Base-by-base conservation (phyloP, 2,113 vertebrate genomes). In the Pteruthius melanotis region DNA sequence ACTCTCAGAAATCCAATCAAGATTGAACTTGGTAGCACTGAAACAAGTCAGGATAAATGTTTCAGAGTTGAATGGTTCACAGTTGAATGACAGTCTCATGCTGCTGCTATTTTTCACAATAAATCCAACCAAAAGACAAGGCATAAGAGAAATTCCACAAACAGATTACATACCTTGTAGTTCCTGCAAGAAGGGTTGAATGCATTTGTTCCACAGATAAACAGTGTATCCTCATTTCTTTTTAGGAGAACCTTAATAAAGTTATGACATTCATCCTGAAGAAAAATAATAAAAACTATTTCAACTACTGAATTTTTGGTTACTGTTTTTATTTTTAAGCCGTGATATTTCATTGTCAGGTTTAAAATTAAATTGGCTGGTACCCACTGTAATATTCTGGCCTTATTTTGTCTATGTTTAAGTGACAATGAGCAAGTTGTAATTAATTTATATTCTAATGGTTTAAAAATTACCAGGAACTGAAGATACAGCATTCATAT, bases 181-280 rank as follows among this genome's bases (percentile, higher is more conserved):
- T 99, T 99, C 94, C 98, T 98, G 97, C 99, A 99, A 85, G 99
- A 98, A 37, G 99, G 99, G 97, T 99, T 99, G 97, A 99, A 99
- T 78, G 99, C 99, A 83, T 99, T 99, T 86, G 99, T 99, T 95
- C 99, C 99, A 65, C 99, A 99, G 96, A 99, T 98, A 97, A 99
- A 99, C 96, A 99, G 93, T 23, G 98, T 98, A 87, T 99, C 99
- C 17, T 99, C 98, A 22, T 98, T 99, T 97, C 99, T 99, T 98
- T 99, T 99, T 85, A 99, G 98, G 71, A 99, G 98, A 95, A 99
- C 99, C 97, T 99, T 99, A 97, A 99, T 99, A 97, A 99, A 99
- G 96, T 99, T 99, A 97, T 99, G 99, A 98, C 99, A 99, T 95
- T 99, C 99, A 88, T 99, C 99, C 99, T 99, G 97, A 70, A 86